These are phyloP conservation scores for Tenodera sinensis DNA, from an alignment of 2,888 invertebrate genomes.

Conservation along the genomic window DNA sequence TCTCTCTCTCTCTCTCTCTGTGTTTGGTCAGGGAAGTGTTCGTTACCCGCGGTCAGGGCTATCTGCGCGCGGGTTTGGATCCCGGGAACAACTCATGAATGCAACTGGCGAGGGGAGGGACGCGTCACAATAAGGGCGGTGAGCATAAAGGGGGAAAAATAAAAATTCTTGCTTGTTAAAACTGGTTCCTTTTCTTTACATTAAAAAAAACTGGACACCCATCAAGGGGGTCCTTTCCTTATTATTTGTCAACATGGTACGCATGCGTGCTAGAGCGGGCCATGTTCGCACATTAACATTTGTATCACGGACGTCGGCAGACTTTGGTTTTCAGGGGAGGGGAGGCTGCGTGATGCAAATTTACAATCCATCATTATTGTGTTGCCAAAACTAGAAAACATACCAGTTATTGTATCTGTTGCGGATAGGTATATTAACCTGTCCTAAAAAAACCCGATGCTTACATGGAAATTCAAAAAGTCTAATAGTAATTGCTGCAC, in stretches of 20 bases:
- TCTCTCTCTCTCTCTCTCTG: too few relatives aligned
- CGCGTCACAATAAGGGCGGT: not conserved
- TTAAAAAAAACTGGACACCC: conserved; percentile 15
- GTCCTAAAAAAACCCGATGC: too few relatives aligned
- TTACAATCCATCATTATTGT: too few relatives aligned
- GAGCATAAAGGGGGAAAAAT: conserved; percentile 18
- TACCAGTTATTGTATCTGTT: too few relatives aligned
- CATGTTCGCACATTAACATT: not conserved
- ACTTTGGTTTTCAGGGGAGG: too few relatives aligned
- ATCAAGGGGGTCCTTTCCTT: not conserved
- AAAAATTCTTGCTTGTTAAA: conserved; percentile 25
- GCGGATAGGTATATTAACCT: too few relatives aligned
- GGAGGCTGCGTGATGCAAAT: too few relatives aligned
- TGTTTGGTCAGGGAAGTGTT: not conserved
- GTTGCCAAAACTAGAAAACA: too few relatives aligned
- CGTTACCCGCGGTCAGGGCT: not conserved
- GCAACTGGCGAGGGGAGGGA: not conserved
- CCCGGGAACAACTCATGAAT: not conserved
- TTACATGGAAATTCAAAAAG: too few relatives aligned
- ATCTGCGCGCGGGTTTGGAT: not conserved
- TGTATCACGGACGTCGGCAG: too few relatives aligned
- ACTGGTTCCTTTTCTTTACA: conserved; percentile 24
- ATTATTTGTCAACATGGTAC: conserved; percentile 3
- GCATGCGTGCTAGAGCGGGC: not conserved
- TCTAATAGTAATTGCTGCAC: too few relatives aligned